phyloP scores from a whole-genome alignment of 2,888 invertebrate genomes.

The Eilema sororculum region DNA sequence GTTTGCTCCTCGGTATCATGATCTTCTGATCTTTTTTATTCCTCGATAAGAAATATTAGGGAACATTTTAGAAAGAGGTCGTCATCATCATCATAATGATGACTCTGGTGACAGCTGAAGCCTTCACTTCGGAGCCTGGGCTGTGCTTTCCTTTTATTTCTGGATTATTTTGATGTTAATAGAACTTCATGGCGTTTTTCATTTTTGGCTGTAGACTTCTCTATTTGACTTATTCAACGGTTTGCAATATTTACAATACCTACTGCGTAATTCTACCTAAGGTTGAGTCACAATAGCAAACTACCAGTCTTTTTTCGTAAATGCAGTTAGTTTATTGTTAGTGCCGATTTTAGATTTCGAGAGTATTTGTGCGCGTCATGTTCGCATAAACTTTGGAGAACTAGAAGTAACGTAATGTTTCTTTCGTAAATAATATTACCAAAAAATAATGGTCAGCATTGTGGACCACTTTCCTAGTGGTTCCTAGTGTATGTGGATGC shows the following conservation, averaged over 20 bases:
- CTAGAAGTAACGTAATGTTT: not conserved
- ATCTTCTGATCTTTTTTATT: not conserved
- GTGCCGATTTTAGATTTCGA: slow-evolving; percentile 26
- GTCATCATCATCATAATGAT: too few species aligned
- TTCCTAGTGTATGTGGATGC: not conserved
- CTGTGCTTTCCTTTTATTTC: too few species aligned
- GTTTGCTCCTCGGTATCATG: too few species aligned
- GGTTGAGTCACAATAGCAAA: slow-evolving; percentile 30
- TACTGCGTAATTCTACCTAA: slow-evolving; percentile 28
- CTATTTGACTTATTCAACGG: not conserved
- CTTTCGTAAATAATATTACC: not conserved
- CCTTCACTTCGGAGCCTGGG: too few species aligned
- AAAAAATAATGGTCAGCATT: not conserved
- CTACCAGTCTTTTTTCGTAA: slow-evolving; percentile 23
- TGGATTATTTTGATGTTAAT: too few species aligned
- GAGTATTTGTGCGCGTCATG: slow-evolving; percentile 33
- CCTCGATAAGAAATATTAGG: too few species aligned
- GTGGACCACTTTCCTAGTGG: not conserved
- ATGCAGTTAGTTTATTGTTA: slow-evolving; percentile 22
- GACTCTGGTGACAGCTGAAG: too few species aligned
- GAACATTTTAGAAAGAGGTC: too few species aligned
- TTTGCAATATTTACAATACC: not conserved
- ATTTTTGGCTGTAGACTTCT: too few species aligned
- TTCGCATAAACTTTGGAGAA: not conserved
- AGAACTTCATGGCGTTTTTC: too few species aligned